phyloP scores from a whole-genome alignment of 2,888 invertebrate genomes.

The Slavum lentiscoides region DNA sequence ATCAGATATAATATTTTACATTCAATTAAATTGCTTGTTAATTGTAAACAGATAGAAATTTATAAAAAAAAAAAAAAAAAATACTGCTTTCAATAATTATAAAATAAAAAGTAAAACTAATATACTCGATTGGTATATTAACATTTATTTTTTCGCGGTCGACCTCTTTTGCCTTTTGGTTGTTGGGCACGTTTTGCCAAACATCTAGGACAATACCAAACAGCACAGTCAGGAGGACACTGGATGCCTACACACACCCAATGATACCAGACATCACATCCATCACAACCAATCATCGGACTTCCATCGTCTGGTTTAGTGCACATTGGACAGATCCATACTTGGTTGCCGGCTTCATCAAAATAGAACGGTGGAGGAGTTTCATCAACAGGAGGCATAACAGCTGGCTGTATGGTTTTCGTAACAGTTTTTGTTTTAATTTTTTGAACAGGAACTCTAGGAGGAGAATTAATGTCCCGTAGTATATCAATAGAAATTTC shows the following conservation, averaged over 20 bases:
- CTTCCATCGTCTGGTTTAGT: slow-evolving; percentile 91
- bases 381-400: background rate
- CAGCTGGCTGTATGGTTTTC: slow-evolving; percentile 7
- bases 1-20: no score
- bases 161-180: slow-evolving; percentile 68
- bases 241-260: slow-evolving; percentile 84
- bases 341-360: slow-evolving; percentile 70
- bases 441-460: slow-evolving; percentile 43
- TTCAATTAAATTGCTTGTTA: no score
- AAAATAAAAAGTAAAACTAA: background rate
- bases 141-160: slow-evolving; percentile 67
- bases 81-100: background rate
- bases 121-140: background rate
- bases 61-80: no score
- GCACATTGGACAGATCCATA: slow-evolving; percentile 97
- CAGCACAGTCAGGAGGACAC: slow-evolving; percentile 78
- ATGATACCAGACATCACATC: slow-evolving; percentile 95
- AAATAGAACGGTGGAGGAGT: slow-evolving; percentile 39
- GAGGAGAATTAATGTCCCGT: slow-evolving; percentile 11
- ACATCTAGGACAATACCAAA: slow-evolving; percentile 91
- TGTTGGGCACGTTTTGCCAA: slow-evolving; percentile 72
- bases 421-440: slow-evolving; percentile 29
- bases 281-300: slow-evolving; percentile 97
- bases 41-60: no score
- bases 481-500: slow-evolving; percentile 16